A percentile compares a stretch with the other conserved stretches of the same genome.
Evolutionary conservation across 2,797 vertebrate species (phyloP).

Genomic region (Clarias platycephalus): DNA sequence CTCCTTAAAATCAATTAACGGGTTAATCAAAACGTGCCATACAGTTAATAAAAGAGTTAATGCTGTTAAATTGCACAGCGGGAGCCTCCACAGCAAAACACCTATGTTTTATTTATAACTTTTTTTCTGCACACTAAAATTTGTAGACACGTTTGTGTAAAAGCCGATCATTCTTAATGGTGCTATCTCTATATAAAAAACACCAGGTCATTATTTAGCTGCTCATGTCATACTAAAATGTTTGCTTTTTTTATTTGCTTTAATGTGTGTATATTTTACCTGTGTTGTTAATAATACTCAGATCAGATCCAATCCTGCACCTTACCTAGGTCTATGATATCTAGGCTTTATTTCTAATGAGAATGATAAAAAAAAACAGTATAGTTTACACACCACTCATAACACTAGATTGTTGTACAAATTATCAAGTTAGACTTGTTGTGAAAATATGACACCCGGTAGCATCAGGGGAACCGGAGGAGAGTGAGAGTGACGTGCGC

Average conservation of each 20-base stretch:
- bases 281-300: neutral
- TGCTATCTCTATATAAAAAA: neutral
- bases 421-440: conserved; percentile 68
- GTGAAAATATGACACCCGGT: conserved; percentile 67
- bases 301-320: neutral
- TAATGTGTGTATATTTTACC: neutral
- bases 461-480: conserved; percentile 56
- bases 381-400: conserved; percentile 38
- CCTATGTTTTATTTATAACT: neutral
- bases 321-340: neutral
- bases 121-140: too few relatives aligned
- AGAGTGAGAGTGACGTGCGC: conserved; percentile 49
- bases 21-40: neutral
- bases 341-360: neutral
- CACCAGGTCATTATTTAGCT: neutral
- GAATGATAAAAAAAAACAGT: neutral
- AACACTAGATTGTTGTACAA: conserved; percentile 55
- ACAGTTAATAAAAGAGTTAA: neutral
- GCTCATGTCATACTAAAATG: neutral
- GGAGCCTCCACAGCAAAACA: neutral
- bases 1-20: neutral
- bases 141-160: neutral
- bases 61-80: too few relatives aligned
- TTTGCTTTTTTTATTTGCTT: neutral
- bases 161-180: neutral